These are phyloP conservation scores for Sesamia inferens DNA, from an alignment of 2,888 invertebrate genomes.

Conservation along the genomic window DNA sequence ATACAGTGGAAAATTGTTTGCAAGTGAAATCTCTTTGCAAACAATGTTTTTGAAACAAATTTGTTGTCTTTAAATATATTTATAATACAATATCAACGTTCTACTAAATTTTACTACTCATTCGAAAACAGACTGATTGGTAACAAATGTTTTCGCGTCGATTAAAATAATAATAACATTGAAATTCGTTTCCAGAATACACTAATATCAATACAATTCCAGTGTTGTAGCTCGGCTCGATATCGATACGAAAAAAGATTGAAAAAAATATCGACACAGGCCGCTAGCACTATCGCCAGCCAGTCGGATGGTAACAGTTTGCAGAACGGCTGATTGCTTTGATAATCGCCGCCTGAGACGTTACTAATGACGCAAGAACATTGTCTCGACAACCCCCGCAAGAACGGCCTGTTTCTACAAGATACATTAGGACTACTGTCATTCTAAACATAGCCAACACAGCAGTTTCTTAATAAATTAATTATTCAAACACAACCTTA, in stretches of 20 bases:
- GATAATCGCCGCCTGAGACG: constrained; percentile 84
- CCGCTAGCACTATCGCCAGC: constrained; percentile 56
- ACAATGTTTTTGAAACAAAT: neutral
- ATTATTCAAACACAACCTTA: constrained; percentile 40
- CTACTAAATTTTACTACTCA: neutral
- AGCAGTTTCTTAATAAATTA: constrained; percentile 49
- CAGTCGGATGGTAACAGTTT: constrained; percentile 76
- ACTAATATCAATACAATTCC: constrained; percentile 27
- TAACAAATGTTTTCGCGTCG: constrained; percentile 2
- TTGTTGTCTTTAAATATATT: neutral
- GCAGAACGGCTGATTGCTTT: constrained; percentile 85
- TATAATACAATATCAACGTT: neutral
- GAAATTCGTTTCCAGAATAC: constrained; percentile 22
- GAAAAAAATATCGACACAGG: constrained; percentile 46
- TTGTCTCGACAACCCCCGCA: constrained; percentile 71
- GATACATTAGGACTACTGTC: constrained; percentile 69
- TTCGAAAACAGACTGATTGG: constrained; percentile 18
- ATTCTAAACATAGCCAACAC: constrained; percentile 48
- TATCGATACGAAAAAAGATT: constrained; percentile 39
- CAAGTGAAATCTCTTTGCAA: neutral
- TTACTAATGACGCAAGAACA: constrained; percentile 84
- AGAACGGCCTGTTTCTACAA: constrained; percentile 67
- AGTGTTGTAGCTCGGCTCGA: constrained; percentile 12
- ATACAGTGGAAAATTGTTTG: constrained; percentile 39
- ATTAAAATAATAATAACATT: constrained; percentile 33